Percentiles rank a stretch among this genome's conserved stretches.
Evolutionary conservation across 2,888 invertebrate genomes (phyloP).

Genomic region (Hymenopus coronatus): DNA sequence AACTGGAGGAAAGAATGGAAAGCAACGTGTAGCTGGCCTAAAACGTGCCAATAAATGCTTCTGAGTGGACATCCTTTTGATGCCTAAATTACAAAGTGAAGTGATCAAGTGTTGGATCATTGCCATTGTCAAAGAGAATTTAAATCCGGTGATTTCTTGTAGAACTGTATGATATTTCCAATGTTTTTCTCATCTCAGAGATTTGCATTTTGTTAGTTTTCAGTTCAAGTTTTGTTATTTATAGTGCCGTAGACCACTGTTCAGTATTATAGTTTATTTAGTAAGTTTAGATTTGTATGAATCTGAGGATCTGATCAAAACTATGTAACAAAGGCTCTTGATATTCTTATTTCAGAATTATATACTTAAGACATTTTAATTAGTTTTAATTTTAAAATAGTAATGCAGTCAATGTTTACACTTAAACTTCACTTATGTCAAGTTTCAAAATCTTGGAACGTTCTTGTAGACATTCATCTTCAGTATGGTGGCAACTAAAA

Average conservation of each 20-base stretch:
- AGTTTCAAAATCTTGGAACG: too few relatives aligned
- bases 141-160: background rate
- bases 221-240: background rate
- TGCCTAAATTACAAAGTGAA: too few relatives aligned
- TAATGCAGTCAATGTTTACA: too few relatives aligned
- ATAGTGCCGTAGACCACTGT: background rate
- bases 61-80: background rate
- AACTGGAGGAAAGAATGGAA: slow-evolving; percentile 11
- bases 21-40: background rate
- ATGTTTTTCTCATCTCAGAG: background rate
- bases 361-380: too few relatives aligned
- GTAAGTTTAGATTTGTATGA: background rate
- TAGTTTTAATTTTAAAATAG: too few relatives aligned
- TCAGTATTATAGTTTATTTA: background rate
- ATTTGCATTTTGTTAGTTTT: background rate
- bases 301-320: background rate
- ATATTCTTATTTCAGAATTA: background rate
- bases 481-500: too few relatives aligned
- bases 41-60: slow-evolving; percentile 25
- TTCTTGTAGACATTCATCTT: too few relatives aligned
- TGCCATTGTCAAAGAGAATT: background rate
- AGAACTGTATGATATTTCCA: background rate
- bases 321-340: background rate
- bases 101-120: too few relatives aligned
- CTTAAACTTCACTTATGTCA: too few relatives aligned